A percentile compares a stretch with the other conserved stretches of the same genome.
phyloP scores from a whole-genome alignment of 2,888 invertebrate genomes.

The Andrena bicolor region DNA sequence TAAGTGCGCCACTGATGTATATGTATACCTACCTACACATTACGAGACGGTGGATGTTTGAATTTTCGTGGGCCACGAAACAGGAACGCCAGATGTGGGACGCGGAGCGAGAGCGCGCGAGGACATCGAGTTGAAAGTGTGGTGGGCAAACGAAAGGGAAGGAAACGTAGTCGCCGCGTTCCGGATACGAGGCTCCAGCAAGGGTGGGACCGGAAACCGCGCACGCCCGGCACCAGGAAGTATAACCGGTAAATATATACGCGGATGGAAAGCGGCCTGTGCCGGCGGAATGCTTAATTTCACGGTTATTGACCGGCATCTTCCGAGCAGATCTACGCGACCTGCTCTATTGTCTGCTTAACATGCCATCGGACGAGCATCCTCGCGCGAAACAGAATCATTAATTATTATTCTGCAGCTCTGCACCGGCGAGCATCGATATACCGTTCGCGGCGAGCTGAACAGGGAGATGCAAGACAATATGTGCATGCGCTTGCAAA shows the following conservation, averaged over 20 bases:
- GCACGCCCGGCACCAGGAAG: conserved; percentile 70
- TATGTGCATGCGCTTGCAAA: not conserved
- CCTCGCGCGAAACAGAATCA: conserved; percentile 47
- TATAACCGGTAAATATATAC: conserved; percentile 73
- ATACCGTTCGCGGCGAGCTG: not conserved
- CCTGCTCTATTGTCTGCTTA: conserved; percentile 64
- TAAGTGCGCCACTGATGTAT: no score
- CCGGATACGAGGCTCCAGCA: conserved; percentile 57
- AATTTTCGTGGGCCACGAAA: not conserved
- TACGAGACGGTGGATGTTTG: not conserved
- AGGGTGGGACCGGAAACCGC: conserved; percentile 70
- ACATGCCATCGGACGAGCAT: conserved; percentile 42
- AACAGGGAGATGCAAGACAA: not conserved
- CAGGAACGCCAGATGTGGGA: not conserved
- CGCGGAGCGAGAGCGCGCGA: not conserved
- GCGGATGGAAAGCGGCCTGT: conserved; percentile 68
- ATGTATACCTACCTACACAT: no score
- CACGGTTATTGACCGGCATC: conserved; percentile 68
- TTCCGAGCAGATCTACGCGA: conserved; percentile 61
- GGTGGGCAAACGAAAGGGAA: conserved; percentile 3
- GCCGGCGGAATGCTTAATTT: conserved; percentile 72
- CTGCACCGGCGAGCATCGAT: not conserved
- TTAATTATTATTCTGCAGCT: conserved; percentile 51
- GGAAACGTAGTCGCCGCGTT: conserved; percentile 47
- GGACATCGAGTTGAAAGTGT: conserved; percentile 10